A percentile compares a stretch with the other conserved stretches of the same genome.
phyloP scores from a whole-genome alignment of 2,888 invertebrate species.

The Teleiodes luculella region DNA sequence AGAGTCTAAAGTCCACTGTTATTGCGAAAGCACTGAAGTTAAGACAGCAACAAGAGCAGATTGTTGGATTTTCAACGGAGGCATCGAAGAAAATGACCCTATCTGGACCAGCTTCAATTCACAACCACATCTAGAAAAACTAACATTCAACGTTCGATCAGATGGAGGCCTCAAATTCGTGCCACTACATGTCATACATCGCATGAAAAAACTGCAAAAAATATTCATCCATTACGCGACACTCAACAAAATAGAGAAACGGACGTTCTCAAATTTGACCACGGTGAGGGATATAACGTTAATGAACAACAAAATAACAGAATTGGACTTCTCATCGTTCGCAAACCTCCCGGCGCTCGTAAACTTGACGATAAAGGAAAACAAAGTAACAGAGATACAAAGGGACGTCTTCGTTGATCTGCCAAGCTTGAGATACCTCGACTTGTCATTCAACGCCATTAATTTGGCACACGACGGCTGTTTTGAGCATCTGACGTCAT shows the following conservation, averaged over 20 bases:
- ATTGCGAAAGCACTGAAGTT: constrained; percentile 80
- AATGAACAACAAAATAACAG: constrained; percentile 84
- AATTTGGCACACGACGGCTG: constrained; percentile 91
- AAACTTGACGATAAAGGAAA: constrained; percentile 86
- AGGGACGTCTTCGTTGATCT: constrained; percentile 87
- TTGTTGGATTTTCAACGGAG: constrained; percentile 87
- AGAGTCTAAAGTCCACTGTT: constrained; percentile 81
- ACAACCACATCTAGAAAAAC: constrained; percentile 82
- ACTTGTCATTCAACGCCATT: constrained; percentile 91
- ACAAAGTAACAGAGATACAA: constrained; percentile 86
- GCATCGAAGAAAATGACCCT: constrained; percentile 82
- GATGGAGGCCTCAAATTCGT: constrained; percentile 84
- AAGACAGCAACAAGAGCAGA: constrained; percentile 82
- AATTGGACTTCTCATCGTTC: constrained; percentile 84
- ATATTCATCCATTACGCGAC: constrained; percentile 86
- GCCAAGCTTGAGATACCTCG: constrained; percentile 85
- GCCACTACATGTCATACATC: constrained; percentile 83
- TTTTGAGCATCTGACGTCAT: constrained; percentile 84
- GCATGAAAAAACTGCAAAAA: constrained; percentile 81
- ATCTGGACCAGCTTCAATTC: constrained; percentile 86
- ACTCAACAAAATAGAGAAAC: constrained; percentile 83
- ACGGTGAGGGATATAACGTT: constrained; percentile 83
- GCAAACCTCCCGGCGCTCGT: constrained; percentile 84
- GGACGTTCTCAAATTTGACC: constrained; percentile 87
- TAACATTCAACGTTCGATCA: constrained; percentile 84